Conservation (phyloP, 2,113 vertebrate species). For the Gadus chalcogrammus region DNA sequence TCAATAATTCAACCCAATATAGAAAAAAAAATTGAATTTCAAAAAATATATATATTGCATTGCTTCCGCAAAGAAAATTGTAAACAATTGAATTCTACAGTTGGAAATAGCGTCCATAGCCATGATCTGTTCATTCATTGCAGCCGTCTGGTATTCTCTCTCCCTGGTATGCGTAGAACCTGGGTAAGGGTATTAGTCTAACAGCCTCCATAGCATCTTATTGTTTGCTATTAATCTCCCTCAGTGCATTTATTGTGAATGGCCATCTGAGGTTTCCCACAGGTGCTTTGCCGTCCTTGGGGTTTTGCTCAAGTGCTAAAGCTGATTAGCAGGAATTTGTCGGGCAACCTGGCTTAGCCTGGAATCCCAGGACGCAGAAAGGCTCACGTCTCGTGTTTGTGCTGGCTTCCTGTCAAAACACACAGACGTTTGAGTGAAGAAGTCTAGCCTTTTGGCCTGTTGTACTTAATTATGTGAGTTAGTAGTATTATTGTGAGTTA, state of each 20-base stretch:
- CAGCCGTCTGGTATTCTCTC: no score
- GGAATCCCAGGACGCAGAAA: conserved; percentile 14
- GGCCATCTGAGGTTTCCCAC: conserved; percentile 62
- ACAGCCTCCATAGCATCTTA: conserved; percentile 35
- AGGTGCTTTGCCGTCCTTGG: conserved; percentile 58
- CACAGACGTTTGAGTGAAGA: neutral
- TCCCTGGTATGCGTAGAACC: conserved; percentile 25
- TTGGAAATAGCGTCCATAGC: no score
- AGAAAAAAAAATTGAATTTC: no score
- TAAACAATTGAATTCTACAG: no score
- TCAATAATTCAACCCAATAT: no score
- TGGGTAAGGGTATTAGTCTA: conserved; percentile 34
- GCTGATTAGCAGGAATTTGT: conserved; percentile 67
- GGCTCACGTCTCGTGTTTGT: conserved; percentile 32
- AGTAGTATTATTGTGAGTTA: no score
- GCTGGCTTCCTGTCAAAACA: conserved; percentile 24
- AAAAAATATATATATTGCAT: no score
- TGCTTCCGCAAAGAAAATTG: no score
- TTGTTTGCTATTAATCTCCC: conserved; percentile 39
- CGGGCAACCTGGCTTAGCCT: conserved; percentile 46
- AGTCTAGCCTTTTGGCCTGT: neutral
- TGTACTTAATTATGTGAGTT: no score
- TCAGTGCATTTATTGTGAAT: conserved; percentile 44
- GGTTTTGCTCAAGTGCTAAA: conserved; percentile 68
- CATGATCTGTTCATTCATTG: no score